phyloP scores from a whole-genome alignment of 2,888 invertebrate species.

The Tenthredo distinguenda region DNA sequence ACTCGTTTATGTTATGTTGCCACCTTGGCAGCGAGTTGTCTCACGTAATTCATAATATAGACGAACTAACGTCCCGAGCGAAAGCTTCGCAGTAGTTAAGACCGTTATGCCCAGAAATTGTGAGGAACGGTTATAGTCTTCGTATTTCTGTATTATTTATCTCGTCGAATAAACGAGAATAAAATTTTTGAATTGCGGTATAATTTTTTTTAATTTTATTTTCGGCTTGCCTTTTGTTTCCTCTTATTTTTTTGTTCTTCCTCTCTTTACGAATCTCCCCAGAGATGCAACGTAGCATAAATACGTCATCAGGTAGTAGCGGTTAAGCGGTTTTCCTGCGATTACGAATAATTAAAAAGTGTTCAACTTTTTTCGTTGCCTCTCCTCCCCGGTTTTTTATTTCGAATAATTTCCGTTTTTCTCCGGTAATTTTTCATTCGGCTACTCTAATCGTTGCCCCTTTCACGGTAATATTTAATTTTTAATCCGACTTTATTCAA shows the following conservation, averaged over 20 bases:
- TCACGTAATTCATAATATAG: slow-evolving; percentile 68
- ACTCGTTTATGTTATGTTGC: slow-evolving; percentile 43
- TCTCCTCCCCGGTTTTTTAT: slow-evolving; percentile 25
- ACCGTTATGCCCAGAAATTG: slow-evolving; percentile 38
- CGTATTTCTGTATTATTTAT: not conserved
- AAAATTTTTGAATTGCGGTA: not conserved
- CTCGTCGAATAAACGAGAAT: not conserved
- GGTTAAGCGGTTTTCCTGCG: slow-evolving; percentile 52
- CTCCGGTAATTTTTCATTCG: slow-evolving; percentile 55
- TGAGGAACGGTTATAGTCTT: slow-evolving; percentile 51
- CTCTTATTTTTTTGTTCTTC: not conserved
- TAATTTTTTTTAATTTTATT: not conserved
- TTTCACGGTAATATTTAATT: slow-evolving; percentile 74
- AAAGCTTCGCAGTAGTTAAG: slow-evolving; percentile 37
- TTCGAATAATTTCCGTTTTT: slow-evolving; percentile 55
- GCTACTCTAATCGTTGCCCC: slow-evolving; percentile 54
- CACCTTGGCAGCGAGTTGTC: slow-evolving; percentile 70
- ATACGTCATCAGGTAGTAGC: slow-evolving; percentile 39
- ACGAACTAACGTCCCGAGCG: slow-evolving; percentile 70
- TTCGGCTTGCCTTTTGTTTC: not conserved
- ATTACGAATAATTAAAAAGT: slow-evolving; percentile 53
- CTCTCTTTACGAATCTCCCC: slow-evolving; percentile 15
- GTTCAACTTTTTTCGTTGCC: slow-evolving; percentile 32
- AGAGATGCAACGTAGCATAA: slow-evolving; percentile 42
- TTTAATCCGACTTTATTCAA: slow-evolving; percentile 76